Evolutionary conservation across 2,797 vertebrate genomes (phyloP), one percentile per base, ranked within the genome.

Genomic region (Bothrops alternatus): DNA sequence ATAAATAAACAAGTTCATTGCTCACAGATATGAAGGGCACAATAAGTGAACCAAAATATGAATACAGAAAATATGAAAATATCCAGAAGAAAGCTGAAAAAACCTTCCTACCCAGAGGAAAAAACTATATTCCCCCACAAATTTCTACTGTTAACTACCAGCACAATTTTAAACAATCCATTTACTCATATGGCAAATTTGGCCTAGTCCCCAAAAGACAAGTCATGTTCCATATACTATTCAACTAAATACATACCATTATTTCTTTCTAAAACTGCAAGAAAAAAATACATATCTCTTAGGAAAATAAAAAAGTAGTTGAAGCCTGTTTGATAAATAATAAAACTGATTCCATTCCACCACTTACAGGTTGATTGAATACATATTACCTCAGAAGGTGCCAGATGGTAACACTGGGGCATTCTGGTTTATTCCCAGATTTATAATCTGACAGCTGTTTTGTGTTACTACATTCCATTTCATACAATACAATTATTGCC

Each of bases 151-250:
- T 78, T 78, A 78, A 42, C 53, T 73, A 92, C 47, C 37, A 73
- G 88, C 93, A 96, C 94, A 95, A 0, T 95, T 95, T 95, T 92
- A 91, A 93, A 94, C 25, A 87, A 94, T 94, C 96, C 96, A 6
- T 88, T 53, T 91, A 57, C 88, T 95, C 93, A 93, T 93, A 95
- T 92, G 91, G 87, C 88, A 94, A 93, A 95, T 50, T 92, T 89
- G 91, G 16, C 47, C 28, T 87, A 89, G 87, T 92, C 82, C 56
- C 91, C 78, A 90, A 93, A 93, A 20, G 3, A 85, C 16, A 69
- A 26, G 11, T 58, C 90, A 94, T 95, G 91, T 95, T 95, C 93
- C 92, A 95, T 93, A 90, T 90, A 95, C 92, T 93, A 94, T 50
- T 82, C 58, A 90, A 91, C 14, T 93, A 94, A 90, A 0, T 2